Base-by-base conservation (phyloP, 2,113 vertebrate genomes). In the Daboia siamensis region DNA sequence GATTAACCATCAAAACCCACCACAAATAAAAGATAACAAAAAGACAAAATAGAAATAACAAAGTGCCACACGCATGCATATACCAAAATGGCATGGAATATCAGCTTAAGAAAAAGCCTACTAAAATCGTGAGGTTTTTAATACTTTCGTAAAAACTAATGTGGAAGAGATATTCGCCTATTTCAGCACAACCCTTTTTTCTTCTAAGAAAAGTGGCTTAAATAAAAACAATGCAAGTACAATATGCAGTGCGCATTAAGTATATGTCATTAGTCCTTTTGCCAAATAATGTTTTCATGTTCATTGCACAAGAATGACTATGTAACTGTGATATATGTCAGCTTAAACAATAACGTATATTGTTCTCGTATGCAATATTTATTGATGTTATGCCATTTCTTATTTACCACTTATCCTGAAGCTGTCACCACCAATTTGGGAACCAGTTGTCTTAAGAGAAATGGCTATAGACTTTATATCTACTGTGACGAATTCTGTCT, bases 291-390 rank as follows among this genome's bases (percentile, higher is more conserved):
- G 93, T 95, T 96, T 86, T 89, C 87, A 90, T 92, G 44, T 95
- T 96, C 91, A 24, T 24, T 93, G 57, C 86, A 88, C 91, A 96
- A 90, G 91, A 96, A 96, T 69, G 93, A 97, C 59, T 92, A 59
- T 54, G 90, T 94, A 96, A 94, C 94, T 93, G 59, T 95, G 94
- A 96, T 92, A 85, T 90, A 96, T 96, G 15, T 64, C 92, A 93
- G 52, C 89, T 96, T 86, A 92, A 94, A 87, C 96, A 96, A 96
- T 90, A 90, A 89, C 61, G 95, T 94, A 74, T 86, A 93, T 94
- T 86, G 13, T 85, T 94, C 85, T 57, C 26, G 33, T 92, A 54
- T 57, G n/a, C 51, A 90, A 94, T 52, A 92, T 91, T 90, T 95
- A 92, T 90, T 93, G 93, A 95, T 94, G 92, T 92, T 86, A 46